Conservation (phyloP, 2,888 invertebrate genomes). For the Ormia ochracea region DNA sequence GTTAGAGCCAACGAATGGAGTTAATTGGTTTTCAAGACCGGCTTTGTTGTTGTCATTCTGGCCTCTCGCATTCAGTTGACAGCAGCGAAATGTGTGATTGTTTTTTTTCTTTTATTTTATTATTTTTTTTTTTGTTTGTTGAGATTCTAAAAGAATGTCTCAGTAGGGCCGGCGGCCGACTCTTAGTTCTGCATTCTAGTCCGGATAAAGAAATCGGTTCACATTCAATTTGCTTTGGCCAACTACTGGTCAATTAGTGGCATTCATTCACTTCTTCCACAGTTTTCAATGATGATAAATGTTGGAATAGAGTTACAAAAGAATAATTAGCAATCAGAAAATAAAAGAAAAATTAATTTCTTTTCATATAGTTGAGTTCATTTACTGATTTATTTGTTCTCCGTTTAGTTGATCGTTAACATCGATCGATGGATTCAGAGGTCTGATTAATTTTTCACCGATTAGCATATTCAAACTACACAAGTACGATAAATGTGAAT, state of each 20-base stretch:
- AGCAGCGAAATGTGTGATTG: too few species aligned
- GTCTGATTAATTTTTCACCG: conserved; percentile 4
- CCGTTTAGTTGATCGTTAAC: conserved; percentile 5
- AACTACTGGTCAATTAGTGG: not conserved
- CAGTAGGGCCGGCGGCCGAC: too few species aligned
- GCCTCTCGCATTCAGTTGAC: too few species aligned
- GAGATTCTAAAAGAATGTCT: too few species aligned
- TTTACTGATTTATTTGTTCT: not conserved
- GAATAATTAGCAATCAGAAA: too few species aligned
- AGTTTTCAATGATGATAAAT: not conserved
- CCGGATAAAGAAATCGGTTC: not conserved
- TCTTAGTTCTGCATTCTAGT: not conserved
- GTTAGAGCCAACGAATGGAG: too few species aligned
- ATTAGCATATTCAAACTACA: conserved; percentile 1
- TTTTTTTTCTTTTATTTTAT: too few species aligned
- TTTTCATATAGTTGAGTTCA: not conserved
- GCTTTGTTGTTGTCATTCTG: too few species aligned
- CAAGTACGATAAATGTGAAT: not conserved
- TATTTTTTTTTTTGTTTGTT: too few species aligned
- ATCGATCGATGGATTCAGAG: conserved; percentile 17
- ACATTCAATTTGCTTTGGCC: not conserved
- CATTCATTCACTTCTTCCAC: not conserved
- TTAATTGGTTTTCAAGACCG: too few species aligned
- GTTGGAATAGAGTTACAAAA: not conserved
- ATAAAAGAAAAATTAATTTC: not conserved